Conservation (phyloP, 92 coral and sea anemone species). For the Diadumene lineata region DNA sequence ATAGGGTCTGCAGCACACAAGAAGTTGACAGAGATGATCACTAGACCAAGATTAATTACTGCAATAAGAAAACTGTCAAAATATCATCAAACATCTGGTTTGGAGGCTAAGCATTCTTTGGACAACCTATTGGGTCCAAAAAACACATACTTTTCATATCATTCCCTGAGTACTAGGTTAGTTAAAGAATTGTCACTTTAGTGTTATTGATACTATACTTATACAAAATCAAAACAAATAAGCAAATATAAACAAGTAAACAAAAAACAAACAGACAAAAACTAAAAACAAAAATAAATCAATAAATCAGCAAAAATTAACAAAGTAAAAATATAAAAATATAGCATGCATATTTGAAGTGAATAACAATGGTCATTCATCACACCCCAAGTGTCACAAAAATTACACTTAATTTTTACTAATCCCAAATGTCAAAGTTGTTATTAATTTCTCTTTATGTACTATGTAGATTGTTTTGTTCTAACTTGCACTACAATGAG, state of each 20-base stretch:
- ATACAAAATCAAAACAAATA: neutral
- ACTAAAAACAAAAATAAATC: neutral
- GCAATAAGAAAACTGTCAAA: slow-evolving; percentile 38
- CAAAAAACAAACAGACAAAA: neutral
- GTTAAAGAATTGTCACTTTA: slow-evolving; percentile 4
- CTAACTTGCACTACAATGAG: slow-evolving; percentile 7
- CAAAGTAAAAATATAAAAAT: neutral
- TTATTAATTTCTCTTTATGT: neutral
- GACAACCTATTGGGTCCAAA: slow-evolving; percentile 44
- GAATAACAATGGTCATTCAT: neutral
- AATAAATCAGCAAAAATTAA: too few species aligned
- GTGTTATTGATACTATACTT: neutral
- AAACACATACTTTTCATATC: slow-evolving; percentile 44
- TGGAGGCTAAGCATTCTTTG: slow-evolving; percentile 45
- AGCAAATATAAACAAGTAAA: neutral
- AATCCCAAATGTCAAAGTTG: neutral
- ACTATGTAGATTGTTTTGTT: slow-evolving; percentile 5
- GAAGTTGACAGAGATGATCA: slow-evolving; percentile 40
- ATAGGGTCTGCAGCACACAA: slow-evolving; percentile 37
- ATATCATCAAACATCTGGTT: slow-evolving; percentile 45
- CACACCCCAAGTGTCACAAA: neutral
- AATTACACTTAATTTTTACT: neutral
- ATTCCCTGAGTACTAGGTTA: slow-evolving; percentile 44
- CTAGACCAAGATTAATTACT: slow-evolving; percentile 36
- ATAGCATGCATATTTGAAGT: neutral